A percentile compares a stretch with the other conserved stretches of the same genome.
Evolutionary conservation across 2,888 invertebrate species (phyloP).

Genomic region (Cartodere bifasciata): DNA sequence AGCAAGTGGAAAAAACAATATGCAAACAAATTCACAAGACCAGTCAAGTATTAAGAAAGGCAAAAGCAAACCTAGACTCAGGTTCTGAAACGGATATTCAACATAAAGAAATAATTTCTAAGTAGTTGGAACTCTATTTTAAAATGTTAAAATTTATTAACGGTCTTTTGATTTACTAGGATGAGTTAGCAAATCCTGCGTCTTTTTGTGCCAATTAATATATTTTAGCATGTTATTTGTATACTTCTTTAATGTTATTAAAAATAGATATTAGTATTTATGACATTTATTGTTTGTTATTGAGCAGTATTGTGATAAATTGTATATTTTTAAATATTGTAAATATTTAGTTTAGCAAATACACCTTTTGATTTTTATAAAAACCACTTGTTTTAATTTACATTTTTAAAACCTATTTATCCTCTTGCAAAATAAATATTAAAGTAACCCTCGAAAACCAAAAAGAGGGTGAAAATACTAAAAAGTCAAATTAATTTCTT

Average conservation of each 20-base stretch:
- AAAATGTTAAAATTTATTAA: too few relatives aligned
- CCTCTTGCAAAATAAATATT: too few relatives aligned
- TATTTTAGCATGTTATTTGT: slow-evolving; percentile 4
- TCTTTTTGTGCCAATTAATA: slow-evolving; percentile 24
- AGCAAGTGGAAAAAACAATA: slow-evolving; percentile 72
- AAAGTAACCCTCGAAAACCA: too few relatives aligned
- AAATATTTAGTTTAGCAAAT: slow-evolving; percentile 1
- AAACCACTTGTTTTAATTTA: too few relatives aligned
- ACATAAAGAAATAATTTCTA: too few relatives aligned
- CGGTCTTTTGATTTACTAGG: slow-evolving; percentile 15
- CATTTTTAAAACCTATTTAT: too few relatives aligned
- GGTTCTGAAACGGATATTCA: slow-evolving; percentile 32
- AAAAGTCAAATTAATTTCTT: too few relatives aligned
- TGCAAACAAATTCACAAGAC: slow-evolving; percentile 70
- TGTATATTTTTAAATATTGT: slow-evolving; percentile 16
- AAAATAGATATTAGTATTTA: not conserved
- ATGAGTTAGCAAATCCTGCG: slow-evolving; percentile 25
- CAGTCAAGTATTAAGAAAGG: slow-evolving; percentile 61
- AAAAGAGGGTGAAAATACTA: too few relatives aligned
- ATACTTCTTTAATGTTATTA: too few relatives aligned
- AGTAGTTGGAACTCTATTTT: slow-evolving; percentile 2
- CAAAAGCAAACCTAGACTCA: slow-evolving; percentile 57
- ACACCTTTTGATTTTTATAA: slow-evolving; percentile 3
- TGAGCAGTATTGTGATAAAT: slow-evolving; percentile 19
- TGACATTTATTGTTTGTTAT: slow-evolving; percentile 6